These are phyloP conservation scores for Ricordea florida DNA, from an alignment of 92 coral and sea anemone species.

Conservation along the genomic window DNA sequence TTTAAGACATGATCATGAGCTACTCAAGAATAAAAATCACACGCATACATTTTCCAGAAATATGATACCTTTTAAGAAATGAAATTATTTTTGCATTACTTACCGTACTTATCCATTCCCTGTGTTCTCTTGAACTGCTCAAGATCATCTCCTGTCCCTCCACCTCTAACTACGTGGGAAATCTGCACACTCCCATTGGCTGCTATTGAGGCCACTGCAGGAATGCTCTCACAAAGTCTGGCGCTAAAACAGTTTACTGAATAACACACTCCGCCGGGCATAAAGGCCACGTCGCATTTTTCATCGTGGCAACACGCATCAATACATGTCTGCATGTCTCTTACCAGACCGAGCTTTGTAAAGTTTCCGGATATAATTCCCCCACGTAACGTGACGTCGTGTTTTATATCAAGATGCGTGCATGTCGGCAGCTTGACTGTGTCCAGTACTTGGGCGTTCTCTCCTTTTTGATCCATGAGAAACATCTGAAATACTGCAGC, in stretches of 20 bases:
- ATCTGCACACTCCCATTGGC: conserved; percentile 89
- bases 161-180: conserved; percentile 98
- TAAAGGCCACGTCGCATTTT: conserved; percentile 93
- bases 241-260: conserved; percentile 81
- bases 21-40: no score
- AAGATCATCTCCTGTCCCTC: conserved; percentile 92
- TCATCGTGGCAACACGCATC: conserved; percentile 98
- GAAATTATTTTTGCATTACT: neutral
- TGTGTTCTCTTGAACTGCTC: conserved; percentile 93
- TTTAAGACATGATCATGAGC: no score
- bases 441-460: conserved; percentile 94
- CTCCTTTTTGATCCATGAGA: conserved; percentile 90
- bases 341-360: conserved; percentile 89
- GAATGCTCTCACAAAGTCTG: conserved; percentile 87
- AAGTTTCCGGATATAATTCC: conserved; percentile 97
- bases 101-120: conserved; percentile 88
- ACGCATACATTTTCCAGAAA: no score
- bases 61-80: neutral
- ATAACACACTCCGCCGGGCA: conserved; percentile 93
- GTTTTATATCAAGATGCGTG: conserved; percentile 90
- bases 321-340: conserved; percentile 99
- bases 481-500: conserved; percentile 90
- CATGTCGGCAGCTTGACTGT: conserved; percentile 97
- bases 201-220: conserved; percentile 81
- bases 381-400: conserved; percentile 90